These are phyloP conservation scores for Phyllotreta cruciferae DNA, from an alignment of 2,888 invertebrate species.

Conservation along the genomic window DNA sequence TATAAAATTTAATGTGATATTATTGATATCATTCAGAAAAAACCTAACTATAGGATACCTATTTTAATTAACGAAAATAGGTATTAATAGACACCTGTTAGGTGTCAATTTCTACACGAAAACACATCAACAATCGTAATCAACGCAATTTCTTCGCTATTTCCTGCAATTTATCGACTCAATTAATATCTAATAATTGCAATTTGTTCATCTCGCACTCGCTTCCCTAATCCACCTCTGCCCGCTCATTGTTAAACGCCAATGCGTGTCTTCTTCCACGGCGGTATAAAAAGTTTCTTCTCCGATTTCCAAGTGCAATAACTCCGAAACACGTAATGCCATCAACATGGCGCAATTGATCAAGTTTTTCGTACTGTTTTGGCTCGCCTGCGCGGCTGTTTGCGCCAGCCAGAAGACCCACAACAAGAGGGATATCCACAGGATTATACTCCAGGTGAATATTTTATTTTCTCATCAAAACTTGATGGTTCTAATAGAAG, in stretches of 20 bases:
- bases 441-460: conserved; percentile 19
- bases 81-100: no score
- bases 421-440: conserved; percentile 18
- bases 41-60: no score
- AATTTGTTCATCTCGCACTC: neutral
- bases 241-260: neutral
- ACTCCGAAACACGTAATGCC: conserved; percentile 4
- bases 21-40: no score
- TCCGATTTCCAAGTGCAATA: conserved; percentile 1
- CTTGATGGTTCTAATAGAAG: neutral
- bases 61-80: no score
- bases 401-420: conserved; percentile 11
- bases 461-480: neutral
- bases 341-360: conserved; percentile 7
- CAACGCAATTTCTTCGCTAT: neutral
- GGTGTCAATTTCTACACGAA: no score
- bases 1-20: no score
- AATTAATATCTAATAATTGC: neutral
- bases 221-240: conserved; percentile 10
- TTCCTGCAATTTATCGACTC: neutral
- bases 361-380: conserved; percentile 5
- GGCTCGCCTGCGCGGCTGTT: conserved; percentile 9
- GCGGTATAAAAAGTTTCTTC: conserved; percentile 19
- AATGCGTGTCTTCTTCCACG: conserved; percentile 4
- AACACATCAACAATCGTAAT: no score